phyloP scores from a whole-genome alignment of 2,113 vertebrate species.

The Castor canadensis region DNA sequence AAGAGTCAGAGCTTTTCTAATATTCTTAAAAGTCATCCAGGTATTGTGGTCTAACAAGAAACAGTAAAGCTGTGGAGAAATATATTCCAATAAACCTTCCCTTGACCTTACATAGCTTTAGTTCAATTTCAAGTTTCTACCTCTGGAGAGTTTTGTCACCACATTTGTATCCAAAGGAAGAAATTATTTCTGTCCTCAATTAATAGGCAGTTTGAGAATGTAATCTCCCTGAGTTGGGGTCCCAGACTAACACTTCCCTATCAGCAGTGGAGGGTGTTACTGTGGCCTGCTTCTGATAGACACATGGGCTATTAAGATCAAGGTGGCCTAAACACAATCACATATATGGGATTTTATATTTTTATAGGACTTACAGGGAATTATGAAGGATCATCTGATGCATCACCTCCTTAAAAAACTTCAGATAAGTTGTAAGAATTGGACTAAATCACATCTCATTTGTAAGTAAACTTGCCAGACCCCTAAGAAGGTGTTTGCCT shows the following conservation, averaged over 20 bases:
- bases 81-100: neutral
- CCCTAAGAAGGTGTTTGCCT: neutral
- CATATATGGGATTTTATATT: neutral
- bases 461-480: neutral
- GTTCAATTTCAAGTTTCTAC: neutral
- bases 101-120: neutral
- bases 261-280: too few relatives aligned
- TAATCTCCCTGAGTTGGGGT: neutral
- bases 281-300: neutral
- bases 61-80: neutral
- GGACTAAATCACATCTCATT: neutral
- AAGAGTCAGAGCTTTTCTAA: neutral
- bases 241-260: neutral
- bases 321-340: neutral
- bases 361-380: neutral
- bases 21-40: neutral
- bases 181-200: constrained; percentile 1
- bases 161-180: neutral
- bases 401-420: neutral
- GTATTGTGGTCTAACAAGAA: neutral
- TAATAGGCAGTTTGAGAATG: neutral
- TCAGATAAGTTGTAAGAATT: neutral
- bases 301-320: neutral
- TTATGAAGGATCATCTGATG: neutral
- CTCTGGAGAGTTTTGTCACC: neutral